Evolutionary conservation across 2,888 invertebrate species (phyloP), one percentile per base, ranked within the genome.

Genomic region (Chromoteleia sp.): DNA sequence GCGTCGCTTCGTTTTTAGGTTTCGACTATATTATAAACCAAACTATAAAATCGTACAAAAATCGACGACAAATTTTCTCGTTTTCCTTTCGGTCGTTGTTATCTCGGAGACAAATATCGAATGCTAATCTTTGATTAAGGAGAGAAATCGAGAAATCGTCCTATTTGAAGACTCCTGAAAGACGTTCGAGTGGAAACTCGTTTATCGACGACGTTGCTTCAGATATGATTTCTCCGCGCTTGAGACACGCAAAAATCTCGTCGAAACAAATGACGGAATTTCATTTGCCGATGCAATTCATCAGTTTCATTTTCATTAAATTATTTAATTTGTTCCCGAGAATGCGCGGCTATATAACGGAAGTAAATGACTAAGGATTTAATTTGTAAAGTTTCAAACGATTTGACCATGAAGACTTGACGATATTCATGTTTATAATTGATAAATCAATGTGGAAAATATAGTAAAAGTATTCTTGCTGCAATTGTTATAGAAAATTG

Each of bases 91-190:
- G 15, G 21, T 43, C 29, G 25, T 54, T 45, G 50, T 65, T 43
- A 15, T 58, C 30, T 25, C 7, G 21, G 19, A 58, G 45, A 70
- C 65, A 75, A 81, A 81, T 71, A 76, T 67, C 25, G 56, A 43
- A 75, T 63, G 50, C 54, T 76, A 76, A 81, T 81, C 75, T 70
- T 65, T 81, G 81, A 81, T 81, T 76, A 76, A 81, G 39, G 52
- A 67, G 75, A 81, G 81, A 81, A 81, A 81, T 81, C 81, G 81
- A 71, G 81, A 81, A 81, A 81, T 81, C 81, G 81, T 75, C 67
- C 75, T 45, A 81, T 81, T 81, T 81, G 71, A 71, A 54, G 59
- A 52, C 56, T 33, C 52, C 67, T 29, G 61, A 43, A 29, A 52
- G 12, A 45, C 30, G 59, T 7, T 48, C 58, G 15, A 17, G 41